Evolutionary conservation across 35 echinoderm and acorn worm genomes (phyloP).

Genomic region (Heliocidaris tuberculata): DNA sequence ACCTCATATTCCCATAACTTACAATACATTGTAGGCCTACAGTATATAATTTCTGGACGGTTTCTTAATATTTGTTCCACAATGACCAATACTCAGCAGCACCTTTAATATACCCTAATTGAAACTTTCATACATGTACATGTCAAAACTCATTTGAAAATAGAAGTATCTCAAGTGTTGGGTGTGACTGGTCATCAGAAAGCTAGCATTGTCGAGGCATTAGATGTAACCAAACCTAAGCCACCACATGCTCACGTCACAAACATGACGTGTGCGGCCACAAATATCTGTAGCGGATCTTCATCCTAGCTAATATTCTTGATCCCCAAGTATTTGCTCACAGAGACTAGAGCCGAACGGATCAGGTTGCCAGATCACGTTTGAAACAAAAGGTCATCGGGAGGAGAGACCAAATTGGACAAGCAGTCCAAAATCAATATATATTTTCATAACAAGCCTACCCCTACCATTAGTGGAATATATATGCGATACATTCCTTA

Average conservation of each 20-base stretch:
- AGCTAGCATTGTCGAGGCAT: too few species aligned
- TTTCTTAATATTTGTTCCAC: too few species aligned
- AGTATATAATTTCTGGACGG: too few species aligned
- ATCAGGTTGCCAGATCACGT: slow-evolving; percentile 15
- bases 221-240: background rate
- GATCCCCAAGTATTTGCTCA: slow-evolving; percentile 11
- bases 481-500: background rate
- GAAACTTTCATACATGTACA: too few species aligned
- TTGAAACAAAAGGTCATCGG: slow-evolving; percentile 28
- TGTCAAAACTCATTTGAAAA: too few species aligned
- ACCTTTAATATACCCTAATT: too few species aligned
- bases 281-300: slow-evolving; percentile 18
- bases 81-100: too few species aligned
- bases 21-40: too few species aligned
- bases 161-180: too few species aligned
- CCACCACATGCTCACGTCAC: background rate
- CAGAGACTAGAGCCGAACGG: background rate
- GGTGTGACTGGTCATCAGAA: too few species aligned
- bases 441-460: slow-evolving; percentile 30
- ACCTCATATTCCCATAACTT: too few species aligned
- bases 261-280: background rate
- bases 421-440: slow-evolving; percentile 15
- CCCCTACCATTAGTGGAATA: slow-evolving; percentile 14
- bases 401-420: slow-evolving; percentile 8
- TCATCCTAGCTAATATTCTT: background rate